Percentiles rank a stretch among this genome's conserved stretches.
These are phyloP conservation scores for Hemiprocne comata DNA, from an alignment of 2,113 vertebrate species.

Conservation along the genomic window DNA sequence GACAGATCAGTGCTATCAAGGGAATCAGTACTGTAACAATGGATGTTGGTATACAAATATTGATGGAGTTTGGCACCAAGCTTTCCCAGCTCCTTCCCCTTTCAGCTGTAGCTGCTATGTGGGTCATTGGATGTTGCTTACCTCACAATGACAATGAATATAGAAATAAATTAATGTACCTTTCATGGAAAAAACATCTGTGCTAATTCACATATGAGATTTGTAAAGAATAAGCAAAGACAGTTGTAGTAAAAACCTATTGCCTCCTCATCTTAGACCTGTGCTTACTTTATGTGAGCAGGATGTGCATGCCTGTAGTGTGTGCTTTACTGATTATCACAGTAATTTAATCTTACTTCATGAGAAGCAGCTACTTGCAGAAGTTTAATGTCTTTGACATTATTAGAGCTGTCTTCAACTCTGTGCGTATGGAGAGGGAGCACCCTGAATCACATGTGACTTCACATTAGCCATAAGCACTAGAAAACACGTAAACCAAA, in stretches of 20 bases:
- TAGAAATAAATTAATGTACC: not conserved
- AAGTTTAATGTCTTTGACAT: not conserved
- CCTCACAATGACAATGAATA: not conserved
- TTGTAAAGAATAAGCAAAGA: not conserved
- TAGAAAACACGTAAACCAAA: not conserved
- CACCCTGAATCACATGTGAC: not conserved
- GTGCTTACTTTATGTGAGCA: not conserved
- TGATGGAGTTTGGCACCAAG: not conserved
- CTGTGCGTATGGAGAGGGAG: not conserved
- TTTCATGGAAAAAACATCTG: not conserved
- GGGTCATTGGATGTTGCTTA: not conserved
- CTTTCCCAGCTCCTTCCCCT: not conserved
- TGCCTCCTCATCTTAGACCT: not conserved
- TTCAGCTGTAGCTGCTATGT: not conserved
- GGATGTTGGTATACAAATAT: not conserved
- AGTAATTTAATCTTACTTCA: not conserved
- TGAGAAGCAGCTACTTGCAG: not conserved
- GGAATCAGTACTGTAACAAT: not conserved
- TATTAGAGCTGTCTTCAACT: not conserved
- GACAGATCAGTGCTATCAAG: not conserved
- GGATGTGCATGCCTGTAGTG: not conserved
- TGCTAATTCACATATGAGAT: not conserved
- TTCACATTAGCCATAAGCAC: not conserved
- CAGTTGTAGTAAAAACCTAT: not conserved
- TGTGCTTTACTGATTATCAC: not conserved